phyloP scores from a whole-genome alignment of 2,888 invertebrate species.

The Melanophora roralis region DNA sequence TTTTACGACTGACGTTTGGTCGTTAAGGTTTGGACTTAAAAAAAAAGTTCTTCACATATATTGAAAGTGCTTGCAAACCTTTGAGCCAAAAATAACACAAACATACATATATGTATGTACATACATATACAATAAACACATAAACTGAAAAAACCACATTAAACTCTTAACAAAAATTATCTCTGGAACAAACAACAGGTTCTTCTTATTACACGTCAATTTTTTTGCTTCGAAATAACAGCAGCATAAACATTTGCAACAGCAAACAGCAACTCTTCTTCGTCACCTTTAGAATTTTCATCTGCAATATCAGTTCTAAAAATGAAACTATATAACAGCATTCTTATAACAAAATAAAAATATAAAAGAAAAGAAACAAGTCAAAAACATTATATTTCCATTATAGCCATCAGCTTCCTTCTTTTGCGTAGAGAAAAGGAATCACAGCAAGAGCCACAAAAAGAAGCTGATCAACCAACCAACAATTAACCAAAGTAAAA shows the following conservation, averaged over 20 bases:
- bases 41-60: too few relatives aligned
- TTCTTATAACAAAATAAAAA: conserved; percentile 42
- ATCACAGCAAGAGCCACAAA: conserved; percentile 1
- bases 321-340: conserved; percentile 57
- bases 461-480: conserved; percentile 15
- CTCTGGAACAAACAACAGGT: conserved; percentile 52
- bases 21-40: too few relatives aligned
- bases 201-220: conserved; percentile 17
- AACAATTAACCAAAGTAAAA: conserved; percentile 23
- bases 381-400: conserved; percentile 19
- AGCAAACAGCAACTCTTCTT: conserved; percentile 5
- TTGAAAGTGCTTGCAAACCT: too few relatives aligned
- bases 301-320: conserved; percentile 57
- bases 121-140: too few relatives aligned
- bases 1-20: too few relatives aligned
- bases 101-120: too few relatives aligned
- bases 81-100: too few relatives aligned
- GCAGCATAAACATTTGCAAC: conserved; percentile 17
- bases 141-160: conserved; percentile 37
- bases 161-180: conserved; percentile 35
- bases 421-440: conserved; percentile 46
- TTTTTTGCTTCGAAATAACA: neutral
- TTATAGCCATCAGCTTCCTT: conserved; percentile 51
- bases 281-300: conserved; percentile 35
- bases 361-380: neutral